phyloP scores from a whole-genome alignment of 2,888 invertebrate genomes.

The Xestia c-nigrum region DNA sequence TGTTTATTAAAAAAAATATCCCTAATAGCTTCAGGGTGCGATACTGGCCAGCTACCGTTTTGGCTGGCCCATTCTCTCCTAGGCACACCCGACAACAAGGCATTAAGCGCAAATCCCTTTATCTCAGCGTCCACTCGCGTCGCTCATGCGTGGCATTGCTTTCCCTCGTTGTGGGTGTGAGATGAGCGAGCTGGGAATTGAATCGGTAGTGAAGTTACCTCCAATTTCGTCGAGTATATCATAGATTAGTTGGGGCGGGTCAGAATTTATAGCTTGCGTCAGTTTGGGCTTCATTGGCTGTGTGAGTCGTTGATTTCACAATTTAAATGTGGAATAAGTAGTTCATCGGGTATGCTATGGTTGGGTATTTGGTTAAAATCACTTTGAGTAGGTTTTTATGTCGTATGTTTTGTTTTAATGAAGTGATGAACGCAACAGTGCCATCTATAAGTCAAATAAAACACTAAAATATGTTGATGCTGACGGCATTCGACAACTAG shows the following conservation, averaged over 20 bases:
- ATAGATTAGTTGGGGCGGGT: constrained; percentile 32
- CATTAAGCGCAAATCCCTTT: constrained; percentile 77
- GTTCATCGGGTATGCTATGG: not conserved
- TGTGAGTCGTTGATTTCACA: constrained; percentile 1
- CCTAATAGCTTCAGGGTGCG: constrained; percentile 13
- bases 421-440: not conserved
- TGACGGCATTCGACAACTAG: not conserved
- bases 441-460: not conserved
- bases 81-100: constrained; percentile 67
- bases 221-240: constrained; percentile 43
- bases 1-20: constrained; percentile 34
- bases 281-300: constrained; percentile 29
- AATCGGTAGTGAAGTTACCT: constrained; percentile 44
- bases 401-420: not conserved
- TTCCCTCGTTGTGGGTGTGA: constrained; percentile 57
- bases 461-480: not conserved
- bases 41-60: constrained; percentile 32
- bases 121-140: constrained; percentile 73
- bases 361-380: not conserved
- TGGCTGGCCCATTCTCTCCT: constrained; percentile 46
- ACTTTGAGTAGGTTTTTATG: not conserved
- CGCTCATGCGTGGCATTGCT: constrained; percentile 75
- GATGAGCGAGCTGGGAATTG: constrained; percentile 55
- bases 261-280: constrained; percentile 33
- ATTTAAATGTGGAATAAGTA: not conserved